A percentile compares a stretch with the other conserved stretches of the same genome.
These are phyloP conservation scores for Drosophila setifemur DNA, from an alignment of 1,140 invertebrate genomes.

Conservation along the genomic window DNA sequence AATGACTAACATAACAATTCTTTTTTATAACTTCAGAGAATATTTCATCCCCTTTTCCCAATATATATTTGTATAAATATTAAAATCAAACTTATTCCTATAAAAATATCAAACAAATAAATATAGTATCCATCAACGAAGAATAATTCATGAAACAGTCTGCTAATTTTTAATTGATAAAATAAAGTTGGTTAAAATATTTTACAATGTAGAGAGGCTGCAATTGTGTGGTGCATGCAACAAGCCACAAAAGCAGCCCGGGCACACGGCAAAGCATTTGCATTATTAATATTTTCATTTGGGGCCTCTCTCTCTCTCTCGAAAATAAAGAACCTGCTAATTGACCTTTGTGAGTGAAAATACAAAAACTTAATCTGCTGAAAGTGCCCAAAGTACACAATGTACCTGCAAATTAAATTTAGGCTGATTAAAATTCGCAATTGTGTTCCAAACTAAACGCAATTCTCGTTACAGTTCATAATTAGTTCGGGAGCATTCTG, in stretches of 20 bases:
- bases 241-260: conserved; percentile 37
- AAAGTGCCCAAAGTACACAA: neutral
- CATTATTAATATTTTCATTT: conserved; percentile 78
- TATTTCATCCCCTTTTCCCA: too few relatives aligned
- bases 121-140: too few relatives aligned
- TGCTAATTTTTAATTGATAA: neutral
- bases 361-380: conserved; percentile 2
- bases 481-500: too few relatives aligned
- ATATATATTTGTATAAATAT: too few relatives aligned
- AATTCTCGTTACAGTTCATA: neutral
- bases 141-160: too few relatives aligned
- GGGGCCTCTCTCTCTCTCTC: conserved; percentile 10
- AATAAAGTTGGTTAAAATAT: neutral
- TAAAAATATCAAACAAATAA: too few relatives aligned
- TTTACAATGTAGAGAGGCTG: conserved; percentile 4
- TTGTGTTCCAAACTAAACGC: neutral
- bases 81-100: too few relatives aligned
- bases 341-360: conserved; percentile 39
- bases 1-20: too few relatives aligned
- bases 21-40: too few relatives aligned
- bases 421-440: neutral
- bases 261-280: conserved; percentile 50
- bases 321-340: conserved; percentile 44
- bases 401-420: conserved; percentile 2
- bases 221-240: conserved; percentile 50